These are phyloP conservation scores for Nasonia vitripennis DNA, from an alignment of 1,140 invertebrate species.

Conservation along the genomic window DNA sequence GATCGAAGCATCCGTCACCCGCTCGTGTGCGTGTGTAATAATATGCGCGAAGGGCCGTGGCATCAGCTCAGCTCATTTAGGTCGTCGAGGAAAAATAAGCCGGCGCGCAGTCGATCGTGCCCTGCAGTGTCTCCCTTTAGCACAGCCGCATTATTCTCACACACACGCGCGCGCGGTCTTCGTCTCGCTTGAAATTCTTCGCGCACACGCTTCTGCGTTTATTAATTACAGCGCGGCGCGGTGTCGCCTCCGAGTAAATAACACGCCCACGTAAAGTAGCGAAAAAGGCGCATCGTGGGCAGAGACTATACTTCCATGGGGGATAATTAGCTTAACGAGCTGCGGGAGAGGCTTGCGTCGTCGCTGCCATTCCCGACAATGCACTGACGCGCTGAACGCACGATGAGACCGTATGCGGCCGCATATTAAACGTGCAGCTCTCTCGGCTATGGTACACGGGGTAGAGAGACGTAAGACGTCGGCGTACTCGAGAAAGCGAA, in stretches of 20 bases:
- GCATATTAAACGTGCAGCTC: not conserved
- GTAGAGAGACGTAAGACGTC: slow-evolving; percentile 5
- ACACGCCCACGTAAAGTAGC: not conserved
- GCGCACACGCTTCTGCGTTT: not conserved
- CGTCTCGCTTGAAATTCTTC: not conserved
- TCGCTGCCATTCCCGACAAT: slow-evolving; percentile 22
- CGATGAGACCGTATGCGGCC: not conserved
- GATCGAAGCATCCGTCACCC: slow-evolving; percentile 16
- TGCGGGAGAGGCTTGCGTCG: not conserved
- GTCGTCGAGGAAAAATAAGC: not conserved
- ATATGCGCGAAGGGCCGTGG: not conserved
- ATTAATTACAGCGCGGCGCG: slow-evolving; percentile 5
- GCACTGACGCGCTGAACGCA: not conserved
- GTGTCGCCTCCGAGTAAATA: no score
- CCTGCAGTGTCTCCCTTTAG: not conserved
- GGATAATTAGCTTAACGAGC: slow-evolving; percentile 45
- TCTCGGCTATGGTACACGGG: no score
- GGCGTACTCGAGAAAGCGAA: not conserved
- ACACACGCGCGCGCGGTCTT: no score
- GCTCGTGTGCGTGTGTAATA: not conserved
- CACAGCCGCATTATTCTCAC: not conserved
- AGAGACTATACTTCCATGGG: not conserved
- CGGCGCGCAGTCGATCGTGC: not conserved
- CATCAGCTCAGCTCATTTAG: not conserved
- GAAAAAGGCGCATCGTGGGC: not conserved